phyloP scores from a whole-genome alignment of 2,888 invertebrate species.

The Leptinotarsa rubiginosa region DNA sequence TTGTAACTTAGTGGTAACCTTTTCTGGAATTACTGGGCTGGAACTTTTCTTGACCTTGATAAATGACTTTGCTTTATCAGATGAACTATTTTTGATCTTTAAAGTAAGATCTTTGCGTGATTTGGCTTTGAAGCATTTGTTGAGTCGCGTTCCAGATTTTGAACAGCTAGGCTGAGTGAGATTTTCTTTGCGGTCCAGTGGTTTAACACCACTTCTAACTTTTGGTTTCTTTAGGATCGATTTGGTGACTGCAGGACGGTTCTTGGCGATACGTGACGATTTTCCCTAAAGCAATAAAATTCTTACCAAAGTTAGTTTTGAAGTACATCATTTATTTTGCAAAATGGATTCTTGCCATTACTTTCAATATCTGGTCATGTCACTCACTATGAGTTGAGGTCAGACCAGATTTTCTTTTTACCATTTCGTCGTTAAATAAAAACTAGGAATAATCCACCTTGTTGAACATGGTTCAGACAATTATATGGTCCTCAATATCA shows the following conservation, averaged over 20 bases:
- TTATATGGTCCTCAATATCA: too few relatives aligned
- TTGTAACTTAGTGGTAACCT: constrained; percentile 29
- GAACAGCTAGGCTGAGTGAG: constrained; percentile 59
- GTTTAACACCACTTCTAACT: constrained; percentile 48
- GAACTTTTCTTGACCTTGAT: constrained; percentile 29
- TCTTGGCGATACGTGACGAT: constrained; percentile 54
- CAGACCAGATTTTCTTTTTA: too few relatives aligned
- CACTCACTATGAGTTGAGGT: too few relatives aligned
- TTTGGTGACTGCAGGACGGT: constrained; percentile 53
- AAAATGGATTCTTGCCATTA: background rate
- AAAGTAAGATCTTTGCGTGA: constrained; percentile 52
- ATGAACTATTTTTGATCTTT: constrained; percentile 51
- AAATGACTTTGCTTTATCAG: constrained; percentile 44
- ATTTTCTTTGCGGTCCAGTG: constrained; percentile 63
- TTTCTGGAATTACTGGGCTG: constrained; percentile 35
- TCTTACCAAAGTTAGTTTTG: constrained; percentile 52
- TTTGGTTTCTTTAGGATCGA: constrained; percentile 45
- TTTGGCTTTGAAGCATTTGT: constrained; percentile 53
- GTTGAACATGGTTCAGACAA: too few relatives aligned
- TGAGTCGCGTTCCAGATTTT: constrained; percentile 50
- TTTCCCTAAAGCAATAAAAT: constrained; percentile 63
- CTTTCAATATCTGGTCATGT: too few relatives aligned
- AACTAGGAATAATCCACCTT: too few relatives aligned
- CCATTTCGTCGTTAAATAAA: too few relatives aligned
- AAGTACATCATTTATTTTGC: background rate